Evolutionary conservation across 2,797 vertebrate genomes (phyloP).

Genomic region (Tragelaphus eurycerus): DNA sequence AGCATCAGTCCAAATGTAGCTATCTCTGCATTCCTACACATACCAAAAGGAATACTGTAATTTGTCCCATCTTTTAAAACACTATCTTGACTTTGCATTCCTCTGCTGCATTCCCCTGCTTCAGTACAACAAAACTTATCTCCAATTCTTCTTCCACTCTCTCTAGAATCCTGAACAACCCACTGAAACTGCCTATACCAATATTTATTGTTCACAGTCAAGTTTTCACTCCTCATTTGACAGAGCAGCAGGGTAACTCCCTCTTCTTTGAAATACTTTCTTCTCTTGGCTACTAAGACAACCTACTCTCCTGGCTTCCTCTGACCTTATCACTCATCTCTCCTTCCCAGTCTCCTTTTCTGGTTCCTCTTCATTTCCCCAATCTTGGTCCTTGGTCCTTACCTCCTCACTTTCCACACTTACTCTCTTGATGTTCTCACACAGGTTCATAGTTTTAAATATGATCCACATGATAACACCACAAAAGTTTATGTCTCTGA

Average conservation of each 20-base stretch:
- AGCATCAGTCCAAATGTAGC: background rate
- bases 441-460: background rate
- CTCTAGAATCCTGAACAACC: background rate
- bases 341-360: background rate
- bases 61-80: background rate
- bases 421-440: background rate
- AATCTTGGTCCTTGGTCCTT: background rate
- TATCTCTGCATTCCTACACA: background rate
- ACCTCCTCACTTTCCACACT: background rate
- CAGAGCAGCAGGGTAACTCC: background rate
- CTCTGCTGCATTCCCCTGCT: background rate
- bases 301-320: background rate
- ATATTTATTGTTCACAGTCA: background rate
- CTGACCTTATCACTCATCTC: background rate
- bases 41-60: background rate
- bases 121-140: background rate
- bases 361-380: background rate
- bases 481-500: background rate
- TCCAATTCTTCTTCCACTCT: background rate
- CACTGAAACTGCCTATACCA: background rate
- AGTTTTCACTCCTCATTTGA: background rate
- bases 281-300: background rate
- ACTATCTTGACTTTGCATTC: background rate
- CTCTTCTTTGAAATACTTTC: background rate
- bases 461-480: background rate